phyloP scores from a whole-genome alignment of 2,888 invertebrate species.

The Galeopsomyia nigrocyanea region DNA sequence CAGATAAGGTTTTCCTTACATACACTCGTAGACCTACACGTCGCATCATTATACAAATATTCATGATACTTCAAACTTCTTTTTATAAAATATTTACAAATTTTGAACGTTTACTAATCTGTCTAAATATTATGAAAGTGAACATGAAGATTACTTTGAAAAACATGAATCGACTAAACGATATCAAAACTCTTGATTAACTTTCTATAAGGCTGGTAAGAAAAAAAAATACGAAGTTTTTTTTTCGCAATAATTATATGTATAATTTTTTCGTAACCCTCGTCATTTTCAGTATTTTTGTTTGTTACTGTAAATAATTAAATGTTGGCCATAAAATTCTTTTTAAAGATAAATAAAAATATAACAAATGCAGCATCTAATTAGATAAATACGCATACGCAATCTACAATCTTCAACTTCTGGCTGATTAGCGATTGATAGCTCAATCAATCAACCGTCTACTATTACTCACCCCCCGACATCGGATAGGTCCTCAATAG shows the following conservation, averaged over 20 bases:
- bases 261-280: no score
- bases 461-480: conserved; percentile 73
- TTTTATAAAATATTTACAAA: background rate
- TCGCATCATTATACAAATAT: conserved; percentile 47
- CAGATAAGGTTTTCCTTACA: conserved; percentile 47
- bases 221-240: no score
- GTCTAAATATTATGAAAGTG: no score
- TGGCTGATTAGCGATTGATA: conserved; percentile 49
- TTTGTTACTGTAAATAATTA: no score
- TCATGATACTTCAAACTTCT: conserved; percentile 23
- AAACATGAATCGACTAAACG: no score
- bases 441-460: conserved; percentile 50
- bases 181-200: no score
- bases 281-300: no score
- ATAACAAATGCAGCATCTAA: conserved; percentile 36
- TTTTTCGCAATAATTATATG: no score
- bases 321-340: conserved; percentile 8
- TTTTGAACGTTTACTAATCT: no score
- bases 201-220: no score
- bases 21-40: conserved; percentile 46
- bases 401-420: conserved; percentile 38
- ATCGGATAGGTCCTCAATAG: conserved; percentile 70
- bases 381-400: conserved; percentile 32
- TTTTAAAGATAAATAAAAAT: conserved; percentile 26
- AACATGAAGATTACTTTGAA: no score